phyloP scores from a whole-genome alignment of 2,797 vertebrate species.

The Chiloscyllium punctatum region DNA sequence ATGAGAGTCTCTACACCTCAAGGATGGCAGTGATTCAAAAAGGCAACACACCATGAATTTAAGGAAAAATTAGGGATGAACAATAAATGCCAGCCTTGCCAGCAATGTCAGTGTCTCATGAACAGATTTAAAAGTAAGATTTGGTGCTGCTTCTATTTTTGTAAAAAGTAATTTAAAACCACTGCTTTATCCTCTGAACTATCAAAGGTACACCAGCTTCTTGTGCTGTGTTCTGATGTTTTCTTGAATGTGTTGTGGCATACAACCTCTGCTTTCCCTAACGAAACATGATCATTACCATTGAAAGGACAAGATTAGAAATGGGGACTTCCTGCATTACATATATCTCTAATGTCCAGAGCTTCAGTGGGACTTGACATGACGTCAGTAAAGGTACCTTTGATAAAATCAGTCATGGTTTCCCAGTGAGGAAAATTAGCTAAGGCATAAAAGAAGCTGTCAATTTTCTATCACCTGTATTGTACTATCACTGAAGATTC shows the following conservation, averaged over 20 bases:
- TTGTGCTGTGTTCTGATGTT: not conserved
- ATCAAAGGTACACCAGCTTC: not conserved
- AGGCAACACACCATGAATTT: not conserved
- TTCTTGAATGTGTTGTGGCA: not conserved
- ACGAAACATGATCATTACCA: not conserved
- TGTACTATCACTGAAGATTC: not conserved
- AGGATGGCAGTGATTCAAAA: not conserved
- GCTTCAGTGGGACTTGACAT: not conserved
- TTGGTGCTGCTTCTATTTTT: not conserved
- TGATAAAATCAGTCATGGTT: not conserved
- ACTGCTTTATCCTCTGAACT: not conserved
- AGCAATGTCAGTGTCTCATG: not conserved
- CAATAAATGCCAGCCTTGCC: not conserved
- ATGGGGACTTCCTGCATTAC: not conserved
- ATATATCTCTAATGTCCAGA: not conserved
- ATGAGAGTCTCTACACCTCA: not conserved
- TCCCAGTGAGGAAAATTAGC: not conserved
- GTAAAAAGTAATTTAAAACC: no score
- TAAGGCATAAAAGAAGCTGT: not conserved
- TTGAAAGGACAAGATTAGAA: not conserved
- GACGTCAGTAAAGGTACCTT: not conserved
- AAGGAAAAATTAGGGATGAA: not conserved
- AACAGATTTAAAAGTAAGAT: not conserved
- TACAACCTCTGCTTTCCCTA: not conserved
- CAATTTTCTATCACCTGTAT: not conserved